Evolutionary conservation across 2,888 invertebrate species (phyloP).

Genomic region (Erebia epiphron): DNA sequence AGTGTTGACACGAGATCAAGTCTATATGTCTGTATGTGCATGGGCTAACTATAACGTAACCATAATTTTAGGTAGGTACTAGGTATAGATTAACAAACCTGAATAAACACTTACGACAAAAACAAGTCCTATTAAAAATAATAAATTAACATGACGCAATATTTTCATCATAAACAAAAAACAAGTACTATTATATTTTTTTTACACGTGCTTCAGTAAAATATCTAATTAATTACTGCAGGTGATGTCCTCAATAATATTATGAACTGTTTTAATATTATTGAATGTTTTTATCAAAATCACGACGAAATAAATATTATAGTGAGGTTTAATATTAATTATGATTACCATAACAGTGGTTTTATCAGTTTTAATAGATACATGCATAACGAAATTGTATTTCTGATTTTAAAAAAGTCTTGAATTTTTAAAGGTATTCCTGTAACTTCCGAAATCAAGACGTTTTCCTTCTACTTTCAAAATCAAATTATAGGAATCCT

Average conservation of each 20-base stretch:
- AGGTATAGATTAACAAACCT: background rate
- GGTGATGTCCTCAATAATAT: background rate
- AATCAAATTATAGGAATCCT: too few relatives aligned
- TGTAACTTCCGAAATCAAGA: too few relatives aligned
- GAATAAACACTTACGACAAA: background rate
- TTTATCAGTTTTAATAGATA: background rate
- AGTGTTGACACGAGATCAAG: too few relatives aligned
- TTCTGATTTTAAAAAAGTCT: too few relatives aligned
- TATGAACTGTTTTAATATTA: background rate
- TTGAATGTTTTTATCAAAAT: background rate
- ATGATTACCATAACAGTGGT: background rate
- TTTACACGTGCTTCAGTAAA: background rate
- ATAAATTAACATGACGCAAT: background rate
- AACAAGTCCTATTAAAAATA: background rate
- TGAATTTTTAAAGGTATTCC: too few relatives aligned
- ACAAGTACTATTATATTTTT: background rate
- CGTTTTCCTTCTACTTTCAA: too few relatives aligned
- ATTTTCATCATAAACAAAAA: background rate
- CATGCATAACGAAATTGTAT: too few relatives aligned
- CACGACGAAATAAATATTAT: background rate
- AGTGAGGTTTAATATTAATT: background rate
- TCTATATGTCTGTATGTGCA: too few relatives aligned
- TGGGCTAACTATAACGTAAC: background rate
- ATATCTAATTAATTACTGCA: background rate
- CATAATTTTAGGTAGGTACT: too few relatives aligned